Percentiles rank a stretch among this genome's conserved stretches.
Evolutionary conservation across 2,888 invertebrate genomes (phyloP).

Genomic region (Drosophila diplacantha): DNA sequence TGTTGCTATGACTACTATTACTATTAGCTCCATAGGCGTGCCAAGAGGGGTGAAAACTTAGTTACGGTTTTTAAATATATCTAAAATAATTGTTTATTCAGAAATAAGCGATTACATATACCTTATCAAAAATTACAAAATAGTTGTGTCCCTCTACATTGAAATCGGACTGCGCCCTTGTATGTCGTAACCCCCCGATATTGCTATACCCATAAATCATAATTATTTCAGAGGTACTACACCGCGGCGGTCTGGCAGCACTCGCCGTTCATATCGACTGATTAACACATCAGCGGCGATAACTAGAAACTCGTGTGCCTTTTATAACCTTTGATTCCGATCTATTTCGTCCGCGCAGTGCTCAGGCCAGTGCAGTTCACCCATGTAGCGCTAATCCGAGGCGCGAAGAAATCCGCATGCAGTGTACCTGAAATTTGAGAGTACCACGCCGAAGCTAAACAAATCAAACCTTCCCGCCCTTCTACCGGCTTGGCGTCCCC

Average conservation of each 20-base stretch:
- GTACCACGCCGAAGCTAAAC: slow-evolving; percentile 2
- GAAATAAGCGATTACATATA: background rate
- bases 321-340: slow-evolving; percentile 17
- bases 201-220: slow-evolving; percentile 4
- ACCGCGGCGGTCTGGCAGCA: background rate
- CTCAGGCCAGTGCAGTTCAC: slow-evolving; percentile 2
- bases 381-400: slow-evolving; percentile 13
- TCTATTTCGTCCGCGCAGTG: slow-evolving; percentile 26
- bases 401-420: slow-evolving; percentile 5
- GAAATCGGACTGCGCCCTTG: background rate
- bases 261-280: slow-evolving; percentile 24
- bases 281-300: slow-evolving; percentile 27
- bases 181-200: background rate
- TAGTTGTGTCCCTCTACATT: background rate
- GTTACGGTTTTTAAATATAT: background rate
- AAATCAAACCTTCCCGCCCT: slow-evolving; percentile 40
- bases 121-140: slow-evolving; percentile 3
- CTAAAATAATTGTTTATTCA: no score
- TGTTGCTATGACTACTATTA: slow-evolving; percentile 4
- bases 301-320: slow-evolving; percentile 39
- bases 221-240: background rate
- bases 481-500: slow-evolving; percentile 31
- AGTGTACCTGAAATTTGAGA: slow-evolving; percentile 12
- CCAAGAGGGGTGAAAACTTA: background rate
- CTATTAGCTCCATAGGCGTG: background rate